Percentiles rank a stretch among this genome's conserved stretches.
Evolutionary conservation across 1,140 invertebrate genomes (phyloP).

Genomic region (Saccostrea echinata): DNA sequence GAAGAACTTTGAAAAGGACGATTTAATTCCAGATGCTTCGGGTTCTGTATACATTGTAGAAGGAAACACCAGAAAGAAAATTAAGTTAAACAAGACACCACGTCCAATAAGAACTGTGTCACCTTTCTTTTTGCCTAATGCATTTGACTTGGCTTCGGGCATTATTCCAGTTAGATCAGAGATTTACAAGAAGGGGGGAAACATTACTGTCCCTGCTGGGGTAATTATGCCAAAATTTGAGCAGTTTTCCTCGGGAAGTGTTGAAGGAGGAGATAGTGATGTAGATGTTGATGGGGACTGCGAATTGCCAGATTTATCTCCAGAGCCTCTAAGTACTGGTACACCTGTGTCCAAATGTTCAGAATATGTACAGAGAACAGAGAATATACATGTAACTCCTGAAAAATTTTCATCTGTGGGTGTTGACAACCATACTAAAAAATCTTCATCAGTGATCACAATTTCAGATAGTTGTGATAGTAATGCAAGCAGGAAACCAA

Average conservation of each 20-base stretch:
- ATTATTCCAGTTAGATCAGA: neutral
- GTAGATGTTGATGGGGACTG: slow-evolving; percentile 39
- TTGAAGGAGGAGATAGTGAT: neutral
- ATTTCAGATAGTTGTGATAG: neutral
- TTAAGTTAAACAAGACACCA: neutral
- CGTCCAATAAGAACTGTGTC: neutral
- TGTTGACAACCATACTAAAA: neutral
- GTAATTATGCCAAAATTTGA: neutral
- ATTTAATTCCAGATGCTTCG: slow-evolving; percentile 41
- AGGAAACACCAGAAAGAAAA: slow-evolving; percentile 24
- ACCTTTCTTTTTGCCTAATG: neutral
- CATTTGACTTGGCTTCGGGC: neutral
- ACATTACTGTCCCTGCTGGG: neutral
- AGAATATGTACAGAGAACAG: neutral
- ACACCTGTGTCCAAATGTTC: neutral
- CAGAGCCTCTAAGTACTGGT: neutral
- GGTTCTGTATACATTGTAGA: slow-evolving; percentile 7
- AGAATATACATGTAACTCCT: neutral
- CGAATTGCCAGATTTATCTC: neutral
- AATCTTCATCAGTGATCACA: neutral
- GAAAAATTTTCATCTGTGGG: neutral
- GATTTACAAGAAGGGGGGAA: neutral
- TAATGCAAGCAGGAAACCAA: neutral
- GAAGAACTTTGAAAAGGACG: neutral
- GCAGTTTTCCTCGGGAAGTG: neutral